Conservation (phyloP, 2,113 vertebrate species). For the Microcebus griseorufus region DNA sequence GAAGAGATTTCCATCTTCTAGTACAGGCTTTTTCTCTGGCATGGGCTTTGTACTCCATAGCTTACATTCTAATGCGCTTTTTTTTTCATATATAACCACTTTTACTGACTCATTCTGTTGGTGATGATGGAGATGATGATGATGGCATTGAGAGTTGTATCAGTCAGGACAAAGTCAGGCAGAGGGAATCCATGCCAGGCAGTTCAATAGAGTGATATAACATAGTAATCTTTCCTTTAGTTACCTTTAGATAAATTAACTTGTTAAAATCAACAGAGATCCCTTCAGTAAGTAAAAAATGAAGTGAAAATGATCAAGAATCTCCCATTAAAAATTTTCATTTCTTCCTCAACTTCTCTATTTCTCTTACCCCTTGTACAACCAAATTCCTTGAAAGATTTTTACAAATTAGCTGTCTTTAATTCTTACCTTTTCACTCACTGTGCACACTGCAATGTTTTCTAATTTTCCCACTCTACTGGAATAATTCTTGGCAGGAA, state of each 20-base stretch:
- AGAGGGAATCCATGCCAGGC: neutral
- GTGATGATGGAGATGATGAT: no score
- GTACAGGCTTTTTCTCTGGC: neutral
- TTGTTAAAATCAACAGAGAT: neutral
- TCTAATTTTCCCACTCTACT: neutral
- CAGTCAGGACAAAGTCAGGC: neutral
- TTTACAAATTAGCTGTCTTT: neutral
- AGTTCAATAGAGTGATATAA: neutral
- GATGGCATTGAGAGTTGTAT: neutral
- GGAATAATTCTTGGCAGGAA: neutral
- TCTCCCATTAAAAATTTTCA: neutral
- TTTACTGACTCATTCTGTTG: neutral
- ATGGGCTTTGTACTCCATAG: neutral
- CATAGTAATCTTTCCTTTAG: neutral
- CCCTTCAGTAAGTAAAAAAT: neutral
- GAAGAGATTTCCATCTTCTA: neutral
- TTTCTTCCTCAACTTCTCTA: neutral
- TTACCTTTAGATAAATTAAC: neutral
- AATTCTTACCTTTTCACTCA: neutral
- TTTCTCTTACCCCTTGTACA: neutral
- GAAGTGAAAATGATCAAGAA: neutral
- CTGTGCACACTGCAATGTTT: neutral
- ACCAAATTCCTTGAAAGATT: neutral
- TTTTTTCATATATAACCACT: neutral
- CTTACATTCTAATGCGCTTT: neutral